Evolutionary conservation across 2,113 vertebrate genomes (phyloP), one percentile per base, ranked within the genome.

Genomic region (Spermophilus dauricus): DNA sequence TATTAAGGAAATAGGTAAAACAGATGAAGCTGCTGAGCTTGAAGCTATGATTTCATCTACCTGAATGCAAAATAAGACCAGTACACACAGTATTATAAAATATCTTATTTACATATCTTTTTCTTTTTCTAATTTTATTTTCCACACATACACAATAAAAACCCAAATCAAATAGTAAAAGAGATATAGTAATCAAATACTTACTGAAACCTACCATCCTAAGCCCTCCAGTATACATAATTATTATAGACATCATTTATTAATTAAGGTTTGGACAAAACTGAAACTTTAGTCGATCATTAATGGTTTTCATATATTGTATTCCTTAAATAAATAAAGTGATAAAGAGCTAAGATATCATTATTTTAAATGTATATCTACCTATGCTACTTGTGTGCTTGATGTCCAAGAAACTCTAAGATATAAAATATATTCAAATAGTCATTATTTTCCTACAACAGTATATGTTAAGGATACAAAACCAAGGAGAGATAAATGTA

Each of bases 31-130:
- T 48, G 80, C 48, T 28, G 1, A 30, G 42, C 70, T 0, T 0
- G 20, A 32, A 37, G 0, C 30, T 95, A 83, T 86, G 32, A 8
- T 37, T 88, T 61, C 37, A 56, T 88, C 90, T 91, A 82, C 24
- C 89, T 94, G 53, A 28, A 78, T 61, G 37, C 83, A 95, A 95
- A 98, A 90, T 93, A 96, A 98, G 95, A 73, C 26, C 56, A 67
- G 28, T 86, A 51, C 63, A 93, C 67, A 34, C 34, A 96, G 73
- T 95, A 91, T 61, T 70, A 30, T 51, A 78, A 97, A 92, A 37
- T 2, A 8, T 76, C 0, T 34, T 13, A 17, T 81, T 96, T 95
- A 85, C 95, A 91, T 0, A 82, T 82, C 56, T 16, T 85, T 95
- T 90, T 12, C 42, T 81, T n/a, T 92, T 88, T 81, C 76, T 85